Evolutionary conservation across 2,113 vertebrate genomes (phyloP), one percentile per base, ranked within the genome.

Genomic region (Elanoides forficatus): DNA sequence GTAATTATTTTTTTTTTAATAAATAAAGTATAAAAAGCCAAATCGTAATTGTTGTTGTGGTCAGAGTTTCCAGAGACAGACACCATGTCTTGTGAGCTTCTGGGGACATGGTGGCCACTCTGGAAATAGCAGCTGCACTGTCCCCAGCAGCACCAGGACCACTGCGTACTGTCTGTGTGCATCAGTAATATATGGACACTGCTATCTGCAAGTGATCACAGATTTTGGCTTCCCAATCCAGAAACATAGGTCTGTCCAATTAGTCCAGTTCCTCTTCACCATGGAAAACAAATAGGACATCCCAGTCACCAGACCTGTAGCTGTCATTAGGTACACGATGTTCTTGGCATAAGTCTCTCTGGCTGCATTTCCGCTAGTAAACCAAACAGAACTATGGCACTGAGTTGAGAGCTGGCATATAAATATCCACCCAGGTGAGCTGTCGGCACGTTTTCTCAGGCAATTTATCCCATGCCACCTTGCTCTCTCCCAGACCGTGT

Each of bases 171-270:
- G 65, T n/a, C 47, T 50, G 1, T 11, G 7, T 55, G 48, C 47
- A 27, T 55, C 30, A 59, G 29, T 55, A 42, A 59, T 10, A 12
- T 27, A 71, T 4, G 12, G 38, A 36, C 52, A 42, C 55, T 32
- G 23, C 30, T 84, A 3, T 60, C 71, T 73, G 58, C 58, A 76
- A 53, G 17, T 1, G 1, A 43, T 36, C 38, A 47, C n/a, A 59
- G 36, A 23, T 62, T 83, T 81, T 0, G 0, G 3, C 21, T 88
- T 74, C 62, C 43, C 4, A 0, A 17, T 58, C 45, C 70, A 82
- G 71, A 80, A 94, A 52, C 0, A 0, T 27, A 65, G 23, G 5
- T 75, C 66, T 80, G 34, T 56, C 40, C 58, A 32, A 18, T 59
- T 63, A 80, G 7, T 78, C 36, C n/a, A 62, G 32, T 52, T 62